Conservation (phyloP, 2,113 vertebrate genomes). For the Semnopithecus entellus region DNA sequence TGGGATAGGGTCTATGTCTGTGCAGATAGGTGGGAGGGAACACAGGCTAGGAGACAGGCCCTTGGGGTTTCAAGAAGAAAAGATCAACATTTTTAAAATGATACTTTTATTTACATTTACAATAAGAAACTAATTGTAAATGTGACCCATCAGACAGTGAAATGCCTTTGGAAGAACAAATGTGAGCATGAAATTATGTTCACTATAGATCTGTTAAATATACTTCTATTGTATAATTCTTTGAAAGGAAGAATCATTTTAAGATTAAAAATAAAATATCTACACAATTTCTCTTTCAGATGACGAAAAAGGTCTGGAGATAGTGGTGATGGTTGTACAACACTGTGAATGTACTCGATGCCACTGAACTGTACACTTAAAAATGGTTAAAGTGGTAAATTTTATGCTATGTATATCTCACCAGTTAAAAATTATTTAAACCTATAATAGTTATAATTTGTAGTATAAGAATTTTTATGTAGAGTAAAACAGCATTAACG, state of each 20-base stretch:
- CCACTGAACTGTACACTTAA: not conserved
- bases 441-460: not conserved
- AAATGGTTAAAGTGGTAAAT: not conserved
- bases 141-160: not conserved
- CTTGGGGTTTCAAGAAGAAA: not conserved
- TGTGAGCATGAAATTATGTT: not conserved
- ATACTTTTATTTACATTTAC: not conserved
- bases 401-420: not conserved
- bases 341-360: not conserved
- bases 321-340: not conserved
- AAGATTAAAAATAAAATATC: conserved; percentile 23
- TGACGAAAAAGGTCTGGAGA: not conserved
- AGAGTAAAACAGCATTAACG: not conserved
- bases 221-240: not conserved
- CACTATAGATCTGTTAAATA: not conserved
- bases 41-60: not conserved
- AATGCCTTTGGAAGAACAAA: conserved; percentile 33
- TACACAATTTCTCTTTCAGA: not conserved
- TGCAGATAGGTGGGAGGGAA: not conserved
- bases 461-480: not conserved
- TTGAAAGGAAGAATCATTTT: conserved; percentile 10
- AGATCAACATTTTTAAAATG: not conserved
- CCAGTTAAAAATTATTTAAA: not conserved
- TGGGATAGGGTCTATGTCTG: not conserved
- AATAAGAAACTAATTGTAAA: not conserved